Percentiles rank a stretch among this genome's conserved stretches.
These are phyloP conservation scores for Betta splendens DNA, from an alignment of 2,797 vertebrate genomes.

Conservation along the genomic window DNA sequence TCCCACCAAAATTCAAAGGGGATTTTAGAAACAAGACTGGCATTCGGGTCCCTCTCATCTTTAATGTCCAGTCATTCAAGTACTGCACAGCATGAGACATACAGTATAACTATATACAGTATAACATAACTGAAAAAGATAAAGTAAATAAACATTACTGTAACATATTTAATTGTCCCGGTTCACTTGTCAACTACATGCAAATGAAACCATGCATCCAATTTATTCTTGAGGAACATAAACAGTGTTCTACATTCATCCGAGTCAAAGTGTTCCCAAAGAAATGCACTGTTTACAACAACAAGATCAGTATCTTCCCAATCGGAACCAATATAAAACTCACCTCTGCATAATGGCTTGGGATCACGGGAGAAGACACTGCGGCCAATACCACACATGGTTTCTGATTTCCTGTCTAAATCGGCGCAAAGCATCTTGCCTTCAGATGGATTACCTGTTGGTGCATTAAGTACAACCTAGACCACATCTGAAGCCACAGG, in stretches of 20 bases:
- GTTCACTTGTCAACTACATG: constrained; percentile 3
- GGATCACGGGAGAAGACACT: constrained; percentile 65
- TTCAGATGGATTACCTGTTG: constrained; percentile 84
- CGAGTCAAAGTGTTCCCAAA: constrained; percentile 27
- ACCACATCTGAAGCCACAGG: constrained; percentile 80
- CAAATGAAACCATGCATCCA: constrained; percentile 13
- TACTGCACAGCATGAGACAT: no score
- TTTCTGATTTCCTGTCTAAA: constrained; percentile 82
- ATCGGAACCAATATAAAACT: constrained; percentile 56
- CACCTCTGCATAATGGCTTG: constrained; percentile 64
- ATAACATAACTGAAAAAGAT: no score
- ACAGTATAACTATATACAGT: no score
- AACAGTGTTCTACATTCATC: background rate
- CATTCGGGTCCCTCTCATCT: no score
- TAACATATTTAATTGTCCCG: no score
- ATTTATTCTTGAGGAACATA: constrained; percentile 18
- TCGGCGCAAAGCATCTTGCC: constrained; percentile 75
- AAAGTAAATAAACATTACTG: no score
- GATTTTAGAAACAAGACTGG: no score
- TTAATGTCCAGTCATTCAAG: no score
- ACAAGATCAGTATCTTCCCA: constrained; percentile 55
- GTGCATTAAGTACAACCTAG: constrained; percentile 83
- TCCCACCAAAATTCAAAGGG: no score
- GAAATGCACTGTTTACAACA: constrained; percentile 42
- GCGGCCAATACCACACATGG: constrained; percentile 60